These are phyloP conservation scores for Anoplophora glabripennis DNA, from an alignment of 1,140 invertebrate species.

Conservation along the genomic window DNA sequence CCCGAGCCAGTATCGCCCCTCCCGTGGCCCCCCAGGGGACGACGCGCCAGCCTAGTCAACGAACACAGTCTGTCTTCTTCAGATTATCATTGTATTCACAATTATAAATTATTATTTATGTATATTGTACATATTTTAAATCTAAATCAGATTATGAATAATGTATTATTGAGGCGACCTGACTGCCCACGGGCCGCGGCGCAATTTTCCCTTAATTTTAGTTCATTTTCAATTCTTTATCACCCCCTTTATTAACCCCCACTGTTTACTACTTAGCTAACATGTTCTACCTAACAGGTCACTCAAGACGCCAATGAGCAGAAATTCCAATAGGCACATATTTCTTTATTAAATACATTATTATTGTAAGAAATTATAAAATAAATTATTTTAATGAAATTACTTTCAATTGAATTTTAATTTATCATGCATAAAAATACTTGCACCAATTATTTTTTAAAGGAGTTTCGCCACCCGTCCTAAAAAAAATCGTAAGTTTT, in stretches of 20 bases:
- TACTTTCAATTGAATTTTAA: no score
- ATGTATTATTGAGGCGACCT: constrained; percentile 31
- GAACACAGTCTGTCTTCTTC: constrained; percentile 31
- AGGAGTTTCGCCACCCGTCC: no score
- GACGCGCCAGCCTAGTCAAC: constrained; percentile 37
- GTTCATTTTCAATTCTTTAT: constrained; percentile 7
- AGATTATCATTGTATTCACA: constrained; percentile 36
- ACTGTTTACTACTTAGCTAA: constrained; percentile 13
- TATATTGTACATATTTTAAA: constrained; percentile 46
- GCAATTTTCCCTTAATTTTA: constrained; percentile 16
- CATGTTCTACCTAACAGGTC: no score
- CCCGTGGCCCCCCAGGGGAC: neutral
- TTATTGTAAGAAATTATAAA: no score
- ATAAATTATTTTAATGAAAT: no score
- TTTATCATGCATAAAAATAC: no score
- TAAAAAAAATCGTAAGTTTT: no score
- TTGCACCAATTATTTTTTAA: no score
- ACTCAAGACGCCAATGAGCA: no score
- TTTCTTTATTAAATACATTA: no score
- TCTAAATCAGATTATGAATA: constrained; percentile 34
- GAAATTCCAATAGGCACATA: no score
- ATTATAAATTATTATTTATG: constrained; percentile 42
- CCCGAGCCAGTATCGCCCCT: constrained; percentile 35
- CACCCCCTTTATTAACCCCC: constrained; percentile 8
- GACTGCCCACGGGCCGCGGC: constrained; percentile 30